These are phyloP conservation scores for Trichomalopsis sarcophagae DNA, from an alignment of 1,140 invertebrate genomes.

Conservation along the genomic window DNA sequence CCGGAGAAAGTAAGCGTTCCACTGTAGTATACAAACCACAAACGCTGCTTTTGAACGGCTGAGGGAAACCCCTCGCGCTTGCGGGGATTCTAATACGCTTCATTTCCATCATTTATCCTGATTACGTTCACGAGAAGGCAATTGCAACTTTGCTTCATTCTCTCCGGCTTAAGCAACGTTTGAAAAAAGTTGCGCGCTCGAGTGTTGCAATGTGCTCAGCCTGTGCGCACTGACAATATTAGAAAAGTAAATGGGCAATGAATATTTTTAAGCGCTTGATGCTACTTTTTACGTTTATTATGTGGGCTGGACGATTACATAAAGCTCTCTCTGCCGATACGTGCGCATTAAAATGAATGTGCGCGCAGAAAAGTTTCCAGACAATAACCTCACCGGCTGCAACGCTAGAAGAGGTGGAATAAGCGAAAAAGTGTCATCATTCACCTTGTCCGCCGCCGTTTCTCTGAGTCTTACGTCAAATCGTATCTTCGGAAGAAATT, in stretches of 20 bases:
- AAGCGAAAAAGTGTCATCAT: not conserved
- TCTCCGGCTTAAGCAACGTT: not conserved
- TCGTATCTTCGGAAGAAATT: constrained; percentile 17
- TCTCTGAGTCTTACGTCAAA: not conserved
- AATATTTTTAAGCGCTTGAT: no score
- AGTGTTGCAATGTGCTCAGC: not conserved
- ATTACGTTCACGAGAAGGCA: not conserved
- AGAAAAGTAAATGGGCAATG: no score
- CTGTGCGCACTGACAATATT: no score
- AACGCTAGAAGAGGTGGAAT: not conserved
- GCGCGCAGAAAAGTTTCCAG: not conserved
- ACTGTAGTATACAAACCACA: not conserved
- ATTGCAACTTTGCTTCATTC: not conserved
- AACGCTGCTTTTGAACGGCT: not conserved
- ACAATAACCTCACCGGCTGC: not conserved
- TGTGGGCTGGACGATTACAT: no score
- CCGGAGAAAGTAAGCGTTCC: not conserved
- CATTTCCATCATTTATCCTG: constrained; percentile 4
- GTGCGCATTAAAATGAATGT: not conserved
- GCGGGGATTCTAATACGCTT: not conserved
- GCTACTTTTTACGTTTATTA: no score
- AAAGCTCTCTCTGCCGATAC: no score
- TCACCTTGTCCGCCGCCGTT: not conserved
- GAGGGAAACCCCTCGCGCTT: not conserved
- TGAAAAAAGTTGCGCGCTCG: not conserved